Conservation (phyloP, 2,888 invertebrate genomes). For the Mesorhabditis belari region DNA sequence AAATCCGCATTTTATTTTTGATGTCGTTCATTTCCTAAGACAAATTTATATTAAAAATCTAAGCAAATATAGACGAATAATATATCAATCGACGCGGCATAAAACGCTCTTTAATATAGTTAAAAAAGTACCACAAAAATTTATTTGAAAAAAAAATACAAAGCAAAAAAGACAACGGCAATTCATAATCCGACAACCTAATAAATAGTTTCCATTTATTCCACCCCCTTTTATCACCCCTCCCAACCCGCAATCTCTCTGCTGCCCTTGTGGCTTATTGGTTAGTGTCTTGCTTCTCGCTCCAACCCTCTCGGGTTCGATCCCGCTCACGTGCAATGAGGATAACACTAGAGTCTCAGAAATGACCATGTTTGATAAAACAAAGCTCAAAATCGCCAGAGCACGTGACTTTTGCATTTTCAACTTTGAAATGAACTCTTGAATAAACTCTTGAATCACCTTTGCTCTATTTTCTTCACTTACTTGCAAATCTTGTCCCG, state of each 20-base stretch:
- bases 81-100: too few relatives aligned
- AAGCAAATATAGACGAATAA: too few relatives aligned
- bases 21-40: too few relatives aligned
- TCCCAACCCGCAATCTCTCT: slow-evolving; percentile 3
- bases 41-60: too few relatives aligned
- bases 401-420: not conserved
- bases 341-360: not conserved
- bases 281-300: not conserved
- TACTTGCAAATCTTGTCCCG: slow-evolving; percentile 56
- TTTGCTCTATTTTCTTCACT: slow-evolving; percentile 72
- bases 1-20: too few relatives aligned
- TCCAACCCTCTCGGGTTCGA: not conserved
- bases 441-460: slow-evolving; percentile 10
- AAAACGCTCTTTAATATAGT: too few relatives aligned
- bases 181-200: too few relatives aligned
- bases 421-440: too few relatives aligned
- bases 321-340: not conserved
- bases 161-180: too few relatives aligned
- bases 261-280: slow-evolving; percentile 1
- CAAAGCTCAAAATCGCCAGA: not conserved
- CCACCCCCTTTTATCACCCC: slow-evolving; percentile 3
- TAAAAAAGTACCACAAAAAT: too few relatives aligned
- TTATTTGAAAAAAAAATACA: too few relatives aligned
- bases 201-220: slow-evolving; percentile 4
- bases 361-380: not conserved